Base-by-base conservation (phyloP, 2,888 invertebrate genomes). In the Cyrtodaria siliqua region DNA sequence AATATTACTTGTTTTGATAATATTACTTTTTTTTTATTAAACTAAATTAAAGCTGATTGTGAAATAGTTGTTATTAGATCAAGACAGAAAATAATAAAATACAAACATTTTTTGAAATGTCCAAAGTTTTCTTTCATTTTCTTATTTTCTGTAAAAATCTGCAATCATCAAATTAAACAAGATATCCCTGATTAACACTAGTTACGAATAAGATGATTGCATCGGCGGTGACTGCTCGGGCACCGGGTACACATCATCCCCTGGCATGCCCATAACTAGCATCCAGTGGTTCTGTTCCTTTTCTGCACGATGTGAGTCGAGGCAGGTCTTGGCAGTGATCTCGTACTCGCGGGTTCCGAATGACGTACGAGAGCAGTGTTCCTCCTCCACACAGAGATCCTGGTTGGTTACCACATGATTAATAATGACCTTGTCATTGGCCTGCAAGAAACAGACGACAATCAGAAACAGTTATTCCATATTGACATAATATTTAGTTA, bases 251-350 rank as follows among this genome's bases (percentile, higher is more conserved):
- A 83, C 69, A 27, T 70, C 78, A 57, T 91, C 90, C 0, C 91
- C 92, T 4, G 92, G 91, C 0, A 87, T 83, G 0, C 79, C 86
- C 89, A 90, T 89, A 1, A 84, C 71, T 9, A 93, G 73, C 82
- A 87, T 85, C 91, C 91, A 92, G 66, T 90, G 91, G 80, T 93
- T 93, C 49, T 86, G 85, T 26, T 91, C 90, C 69, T 85, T 85
- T 63, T 93, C 93, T 3, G 92, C 92, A 53, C 88, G 87, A 75
- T 92, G 92, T 0, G 91, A 90, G 70, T 92, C 90, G 18, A 92
- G 83, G 68, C 82, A 85, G 0, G 92, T 92, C 76, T 87, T 79
- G 27, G 88, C 86, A 8, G 91, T 87, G 12, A 92, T 84, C 77
- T 93, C 93, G 75, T 89, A 91, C 56, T 93, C 92, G n/a, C 81